Conservation (phyloP, 2,113 vertebrate species). For the Vombatus ursinus region DNA sequence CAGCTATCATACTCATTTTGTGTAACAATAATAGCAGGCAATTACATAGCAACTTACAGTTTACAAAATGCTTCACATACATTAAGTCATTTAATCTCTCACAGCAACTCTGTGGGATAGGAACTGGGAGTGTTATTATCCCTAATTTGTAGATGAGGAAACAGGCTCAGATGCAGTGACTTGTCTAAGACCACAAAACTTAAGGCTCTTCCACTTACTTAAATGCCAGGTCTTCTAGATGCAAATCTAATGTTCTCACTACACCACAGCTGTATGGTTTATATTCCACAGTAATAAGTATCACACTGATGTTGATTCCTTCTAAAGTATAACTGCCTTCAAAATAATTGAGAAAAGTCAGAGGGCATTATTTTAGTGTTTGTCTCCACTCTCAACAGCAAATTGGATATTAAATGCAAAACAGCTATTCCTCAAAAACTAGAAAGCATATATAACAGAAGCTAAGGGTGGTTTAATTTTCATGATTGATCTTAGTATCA, state of each 20-base stretch:
- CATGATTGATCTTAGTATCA: not conserved
- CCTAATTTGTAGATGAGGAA: not conserved
- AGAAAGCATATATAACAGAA: not conserved
- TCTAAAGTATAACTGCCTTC: not conserved
- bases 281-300: not conserved
- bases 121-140: not conserved
- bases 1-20: constrained; percentile 31
- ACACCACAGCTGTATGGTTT: not conserved
- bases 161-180: not conserved
- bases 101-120: not conserved
- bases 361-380: not conserved
- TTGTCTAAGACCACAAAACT: not conserved
- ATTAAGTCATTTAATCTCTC: not conserved
- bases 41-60: not conserved
- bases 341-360: not conserved
- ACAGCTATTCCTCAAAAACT: not conserved
- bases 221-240: not conserved
- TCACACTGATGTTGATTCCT: not conserved
- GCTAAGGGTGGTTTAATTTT: not conserved
- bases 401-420: not conserved
- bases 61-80: not conserved
- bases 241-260: not conserved
- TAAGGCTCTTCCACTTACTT: not conserved
- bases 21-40: not conserved
- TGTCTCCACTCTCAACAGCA: not conserved